Evolutionary conservation across 2,113 vertebrate genomes (phyloP), one percentile per base, ranked within the genome.

Genomic region (Plotosus lineatus): DNA sequence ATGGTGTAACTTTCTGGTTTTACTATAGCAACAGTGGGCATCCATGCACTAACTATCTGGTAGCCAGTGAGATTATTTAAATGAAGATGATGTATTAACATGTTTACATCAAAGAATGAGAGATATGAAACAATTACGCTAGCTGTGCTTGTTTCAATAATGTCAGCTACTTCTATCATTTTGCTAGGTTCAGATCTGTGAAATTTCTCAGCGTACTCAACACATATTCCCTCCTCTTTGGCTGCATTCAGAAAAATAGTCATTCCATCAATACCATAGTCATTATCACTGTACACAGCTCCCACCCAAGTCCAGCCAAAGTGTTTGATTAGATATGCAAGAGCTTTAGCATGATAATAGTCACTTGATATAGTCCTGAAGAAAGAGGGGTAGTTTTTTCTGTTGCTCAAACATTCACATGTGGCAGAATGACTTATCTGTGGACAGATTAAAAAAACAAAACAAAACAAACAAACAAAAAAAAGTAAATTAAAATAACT

Each of bases 301-400:
- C 93, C 92, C 0, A 93, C 91, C 91, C 93, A 94, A 11, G 88
- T 90, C 92, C 92, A 93, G 80, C 91, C 90, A 73, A 93, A 93
- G 84, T 91, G 88, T 51, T 93, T 92, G 17, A 93, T 88, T 78
- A 93, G 51, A 55, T 90, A 87, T 7, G 86, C 91, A 0, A 94
- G 86, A 4, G 90, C 90, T 80, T 81, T 85, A 72, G 90, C 89
- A 63, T 91, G 90, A 76, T 92, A 84, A 23, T 89, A 88, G 51
- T 94, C 92, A 44, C 92, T 94, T 21, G 92, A 88, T 63, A 93
- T 92, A 2, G 92, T 94, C 75, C 92, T 83, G 79, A 92, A 93
- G 75, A 94, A 93, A 28, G 88, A 90, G 0, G 91, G 90, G 50
- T 87, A 89, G 63, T 91, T 74, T 36, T 87, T 91, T 11, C 89